Base-by-base conservation (phyloP, 37 sponge, comb jelly and placozoan genomes). In the Beroe ovata region DNA sequence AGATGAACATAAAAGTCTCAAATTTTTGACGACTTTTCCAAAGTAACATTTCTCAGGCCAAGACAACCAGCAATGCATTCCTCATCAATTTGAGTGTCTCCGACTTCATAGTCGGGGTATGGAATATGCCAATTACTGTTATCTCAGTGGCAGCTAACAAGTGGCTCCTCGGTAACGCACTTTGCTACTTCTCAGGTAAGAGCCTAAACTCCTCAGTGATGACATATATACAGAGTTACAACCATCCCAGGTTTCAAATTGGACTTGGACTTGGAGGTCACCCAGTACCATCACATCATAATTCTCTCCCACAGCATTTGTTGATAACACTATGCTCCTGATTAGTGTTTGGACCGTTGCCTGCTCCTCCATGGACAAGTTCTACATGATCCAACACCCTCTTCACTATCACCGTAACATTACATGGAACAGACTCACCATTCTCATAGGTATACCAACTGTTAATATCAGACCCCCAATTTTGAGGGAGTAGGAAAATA, bases 91-190 rank as follows among this genome's bases (percentile, higher is more conserved):
- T 77, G 28, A 77, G 84, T 40, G 54, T 77, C 28, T 77, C 84
- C 4, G 84, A 77, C 84, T 77, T 77, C 6, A 26, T 77, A n/a
- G 84, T 77, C 0, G 84, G 84, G 1, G 21, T 77, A 35, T 77
- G 84, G 84, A 77, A 77, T 54, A 77, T 77, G 84, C 84, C 84
- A 21, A 77, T 77, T 14, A 77, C 84, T 3, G 84, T 77, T 18
- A 42, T 77, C 1, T 42, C 84, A 32, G 84, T 77, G 54, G 84
- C 28, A 11, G 84, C 84, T 3, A 42, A 42, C 54, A 77, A 77
- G 54, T 77, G 84, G 84, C 84, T 40, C 8, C 84, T 77, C 0
- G 84, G 84, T 6, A 42, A 20, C 54, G 54, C 54, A 32, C 84
- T 77, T n/a, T 77, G 84, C 28, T 32, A 42, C 84, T 77, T 77